Evolutionary conservation across 30 jellyfish, hydroid and myxozoan species (phyloP), one percentile per base, ranked within the genome.

Genomic region (Catostylus mosaicus): DNA sequence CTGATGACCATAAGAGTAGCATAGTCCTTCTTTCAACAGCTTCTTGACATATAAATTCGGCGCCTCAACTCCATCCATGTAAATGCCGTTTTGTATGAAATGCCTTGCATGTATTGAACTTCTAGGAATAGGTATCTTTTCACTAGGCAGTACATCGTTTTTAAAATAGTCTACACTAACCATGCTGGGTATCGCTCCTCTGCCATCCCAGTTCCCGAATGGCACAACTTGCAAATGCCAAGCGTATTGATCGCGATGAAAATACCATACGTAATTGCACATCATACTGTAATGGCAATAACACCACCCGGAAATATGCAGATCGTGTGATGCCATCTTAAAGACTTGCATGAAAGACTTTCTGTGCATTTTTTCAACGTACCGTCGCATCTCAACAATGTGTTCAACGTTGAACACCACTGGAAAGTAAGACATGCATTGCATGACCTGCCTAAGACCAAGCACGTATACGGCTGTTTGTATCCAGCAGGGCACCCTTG

Each of bases 51-150:
- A 56, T 9, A 22, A 26, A 5, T 3, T 6, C 7, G 78, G 78
- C 6, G 48, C 54, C 24, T 35, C 63, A 4, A 65, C 78, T 56
- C 19, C 69, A 26, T 56, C 69, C 26, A 3, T 8, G 29, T 70
- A 70, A 34, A 34, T 45, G 2, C 77, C 78, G 3, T 40, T 18
- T 12, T 8, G 32, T 51, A 78, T 61, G 9, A 56, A 57, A 78
- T 78, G 79, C 45, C 89, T 20, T 30, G 38, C 63, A 61, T 78
- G 89, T 30, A 78, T 43, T 20, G 89, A 33, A 6, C 56, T 20
- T 78, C 89, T 59, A 18, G 89, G 79, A 20, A 56, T 78, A 1
- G 89, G 89, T 30, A 78, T 24, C 31, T 61, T 56, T 37, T 61
- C 79, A 40, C 63, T 63, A 22, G 47, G 38, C 22, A 35, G 5